Conservation (phyloP, 2,888 invertebrate species). For the Ditula angustiorana region DNA sequence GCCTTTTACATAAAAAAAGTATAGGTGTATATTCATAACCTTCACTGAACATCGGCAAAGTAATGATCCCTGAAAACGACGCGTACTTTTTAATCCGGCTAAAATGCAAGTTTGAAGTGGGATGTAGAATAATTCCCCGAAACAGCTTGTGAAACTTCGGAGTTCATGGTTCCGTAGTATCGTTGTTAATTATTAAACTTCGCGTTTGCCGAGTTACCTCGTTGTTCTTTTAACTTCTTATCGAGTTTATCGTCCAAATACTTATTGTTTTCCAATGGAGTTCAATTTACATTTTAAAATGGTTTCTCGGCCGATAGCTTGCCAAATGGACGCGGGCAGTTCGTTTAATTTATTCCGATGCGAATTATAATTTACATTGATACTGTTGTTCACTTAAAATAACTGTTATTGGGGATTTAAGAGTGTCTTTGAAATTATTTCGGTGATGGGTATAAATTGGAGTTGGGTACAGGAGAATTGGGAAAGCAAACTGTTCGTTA, state of each 20-base stretch:
- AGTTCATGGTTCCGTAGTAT: no score
- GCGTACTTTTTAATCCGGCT: no score
- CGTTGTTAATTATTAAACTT: neutral
- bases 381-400: conserved; percentile 18
- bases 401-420: conserved; percentile 9
- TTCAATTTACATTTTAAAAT: conserved; percentile 18
- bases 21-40: no score
- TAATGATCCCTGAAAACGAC: no score
- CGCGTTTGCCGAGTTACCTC: neutral
- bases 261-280: conserved; percentile 6
- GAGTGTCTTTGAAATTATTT: conserved; percentile 2
- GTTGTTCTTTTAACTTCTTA: neutral
- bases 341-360: conserved; percentile 20
- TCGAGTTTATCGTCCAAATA: conserved; percentile 13
- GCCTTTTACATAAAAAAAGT: no score
- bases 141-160: no score
- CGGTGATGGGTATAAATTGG: conserved; percentile 16
- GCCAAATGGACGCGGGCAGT: no score
- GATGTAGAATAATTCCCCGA: no score
- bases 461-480: neutral
- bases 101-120: no score
- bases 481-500: no score
- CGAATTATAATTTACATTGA: conserved; percentile 24
- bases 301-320: conserved; percentile 2
- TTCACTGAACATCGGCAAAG: no score